Percentiles rank a stretch among this genome's conserved stretches.
Evolutionary conservation across 2,113 vertebrate genomes (phyloP).

Genomic region (Lophochroa leadbeateri): DNA sequence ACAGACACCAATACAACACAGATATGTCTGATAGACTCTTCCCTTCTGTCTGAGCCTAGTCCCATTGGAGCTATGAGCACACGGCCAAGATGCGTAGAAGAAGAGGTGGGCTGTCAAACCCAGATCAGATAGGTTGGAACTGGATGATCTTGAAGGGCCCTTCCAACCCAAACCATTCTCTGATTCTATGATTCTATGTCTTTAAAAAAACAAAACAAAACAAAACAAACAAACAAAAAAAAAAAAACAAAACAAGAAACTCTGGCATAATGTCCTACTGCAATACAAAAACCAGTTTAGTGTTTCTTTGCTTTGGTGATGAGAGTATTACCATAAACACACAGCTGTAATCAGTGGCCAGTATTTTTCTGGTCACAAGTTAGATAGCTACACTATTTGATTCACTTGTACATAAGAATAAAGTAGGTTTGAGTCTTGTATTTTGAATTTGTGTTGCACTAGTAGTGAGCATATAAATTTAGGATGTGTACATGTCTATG

Average conservation of each 20-base stretch:
- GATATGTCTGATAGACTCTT: neutral
- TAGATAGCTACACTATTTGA: neutral
- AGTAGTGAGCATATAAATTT: neutral
- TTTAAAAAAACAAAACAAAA: neutral
- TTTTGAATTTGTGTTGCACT: neutral
- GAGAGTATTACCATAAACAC: neutral
- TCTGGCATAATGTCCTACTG: neutral
- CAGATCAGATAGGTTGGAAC: no score
- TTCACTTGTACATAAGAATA: neutral
- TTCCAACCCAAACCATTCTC: no score
- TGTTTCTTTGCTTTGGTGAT: fast-evolving
- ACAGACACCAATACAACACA: neutral
- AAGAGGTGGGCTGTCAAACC: no score
- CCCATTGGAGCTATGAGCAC: no score
- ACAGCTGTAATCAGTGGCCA: neutral
- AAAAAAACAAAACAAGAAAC: neutral
- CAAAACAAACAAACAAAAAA: no score
- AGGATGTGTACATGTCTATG: neutral
- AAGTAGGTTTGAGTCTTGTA: neutral
- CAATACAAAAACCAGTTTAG: neutral
- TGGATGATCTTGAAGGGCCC: no score
- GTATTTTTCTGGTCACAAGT: neutral
- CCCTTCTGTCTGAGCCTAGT: no score
- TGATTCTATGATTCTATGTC: neutral
- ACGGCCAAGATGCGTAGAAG: no score